Evolutionary conservation across 2,888 invertebrate genomes (phyloP).

Genomic region (Brachylomia viminalis): DNA sequence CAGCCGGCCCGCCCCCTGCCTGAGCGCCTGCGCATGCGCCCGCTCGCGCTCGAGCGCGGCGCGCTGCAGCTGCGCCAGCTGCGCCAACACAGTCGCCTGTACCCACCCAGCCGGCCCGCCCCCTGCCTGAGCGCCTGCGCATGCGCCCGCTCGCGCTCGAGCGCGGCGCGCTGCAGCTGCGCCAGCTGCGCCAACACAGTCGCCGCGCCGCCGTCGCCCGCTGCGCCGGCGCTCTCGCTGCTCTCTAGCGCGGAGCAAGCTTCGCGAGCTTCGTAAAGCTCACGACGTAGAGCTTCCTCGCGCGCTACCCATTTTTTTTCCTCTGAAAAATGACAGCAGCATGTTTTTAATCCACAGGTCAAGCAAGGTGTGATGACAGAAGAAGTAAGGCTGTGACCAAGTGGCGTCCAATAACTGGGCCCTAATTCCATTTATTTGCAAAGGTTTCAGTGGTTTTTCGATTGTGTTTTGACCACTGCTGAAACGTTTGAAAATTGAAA

Average conservation of each 20-base stretch:
- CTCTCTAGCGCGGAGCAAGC: constrained; percentile 67
- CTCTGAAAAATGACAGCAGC: constrained; percentile 70
- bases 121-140: constrained; percentile 58
- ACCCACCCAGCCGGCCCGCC: constrained; percentile 68
- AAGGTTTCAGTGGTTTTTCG: neutral
- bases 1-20: too few relatives aligned
- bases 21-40: too few relatives aligned
- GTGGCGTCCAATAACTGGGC: too few relatives aligned
- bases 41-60: too few relatives aligned
- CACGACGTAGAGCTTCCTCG: constrained; percentile 80
- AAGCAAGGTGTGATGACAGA: neutral
- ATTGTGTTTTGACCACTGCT: neutral
- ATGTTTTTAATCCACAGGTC: neutral
- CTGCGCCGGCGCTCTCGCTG: constrained; percentile 23
- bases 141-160: constrained; percentile 78
- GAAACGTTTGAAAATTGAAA: neutral
- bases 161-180: constrained; percentile 79
- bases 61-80: too few relatives aligned
- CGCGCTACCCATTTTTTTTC: constrained; percentile 85
- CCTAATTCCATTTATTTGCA: neutral
- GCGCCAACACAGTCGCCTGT: too few relatives aligned
- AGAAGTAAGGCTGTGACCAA: too few relatives aligned
- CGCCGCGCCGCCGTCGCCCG: constrained; percentile 37
- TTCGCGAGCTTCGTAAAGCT: constrained; percentile 77
- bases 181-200: constrained; percentile 79